phyloP scores from a whole-genome alignment of 2,113 vertebrate species.

The Chaetura pelagica region DNA sequence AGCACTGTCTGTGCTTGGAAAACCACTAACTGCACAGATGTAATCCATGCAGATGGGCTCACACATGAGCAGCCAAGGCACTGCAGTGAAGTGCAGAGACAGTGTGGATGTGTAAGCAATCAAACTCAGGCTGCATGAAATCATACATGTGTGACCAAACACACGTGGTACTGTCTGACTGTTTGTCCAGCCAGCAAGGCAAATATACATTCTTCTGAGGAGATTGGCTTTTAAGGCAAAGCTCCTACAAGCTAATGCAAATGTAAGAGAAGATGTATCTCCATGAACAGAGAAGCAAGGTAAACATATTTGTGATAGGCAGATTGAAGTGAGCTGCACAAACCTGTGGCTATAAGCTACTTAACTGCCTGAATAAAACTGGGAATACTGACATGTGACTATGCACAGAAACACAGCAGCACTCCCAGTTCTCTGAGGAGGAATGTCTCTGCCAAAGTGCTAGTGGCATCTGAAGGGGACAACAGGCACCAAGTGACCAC shows the following conservation, averaged over 20 bases:
- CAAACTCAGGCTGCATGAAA: background rate
- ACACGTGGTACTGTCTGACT: background rate
- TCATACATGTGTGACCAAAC: background rate
- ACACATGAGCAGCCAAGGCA: background rate
- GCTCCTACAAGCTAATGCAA: background rate
- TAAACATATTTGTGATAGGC: background rate
- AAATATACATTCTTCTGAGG: background rate
- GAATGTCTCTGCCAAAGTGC: background rate
- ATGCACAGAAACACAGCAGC: background rate
- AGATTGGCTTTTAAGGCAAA: background rate
- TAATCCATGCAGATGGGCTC: background rate
- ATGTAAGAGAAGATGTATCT: background rate
- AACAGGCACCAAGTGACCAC: fast-evolving
- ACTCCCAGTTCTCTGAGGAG: background rate
- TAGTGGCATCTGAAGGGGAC: background rate
- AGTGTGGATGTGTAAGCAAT: background rate
- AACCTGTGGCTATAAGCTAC: background rate
- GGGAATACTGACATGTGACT: background rate
- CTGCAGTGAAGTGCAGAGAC: background rate
- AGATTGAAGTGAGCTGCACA: background rate
- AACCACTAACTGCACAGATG: background rate
- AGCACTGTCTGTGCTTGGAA: background rate
- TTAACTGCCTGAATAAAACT: background rate
- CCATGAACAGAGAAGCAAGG: background rate
- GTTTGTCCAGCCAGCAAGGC: background rate